Conservation (phyloP, 1,140 invertebrate species). For the Aphidius ervi region DNA sequence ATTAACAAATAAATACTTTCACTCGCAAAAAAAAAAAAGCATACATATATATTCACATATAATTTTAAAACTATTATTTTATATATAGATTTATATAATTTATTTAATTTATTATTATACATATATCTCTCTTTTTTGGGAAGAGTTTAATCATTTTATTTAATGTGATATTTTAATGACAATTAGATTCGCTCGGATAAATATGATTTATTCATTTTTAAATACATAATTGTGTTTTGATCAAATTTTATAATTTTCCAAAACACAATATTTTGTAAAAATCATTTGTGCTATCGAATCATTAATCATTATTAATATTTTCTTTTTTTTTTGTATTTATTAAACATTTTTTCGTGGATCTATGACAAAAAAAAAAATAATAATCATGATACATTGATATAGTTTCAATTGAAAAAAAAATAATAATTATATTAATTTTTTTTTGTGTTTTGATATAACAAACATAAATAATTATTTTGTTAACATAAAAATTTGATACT, state of each 20-base stretch:
- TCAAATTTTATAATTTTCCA: not conserved
- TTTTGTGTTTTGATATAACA: slow-evolving; percentile 6
- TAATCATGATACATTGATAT: slow-evolving; percentile 32
- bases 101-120: slow-evolving; percentile 11
- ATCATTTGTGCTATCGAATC: not conserved
- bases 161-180: slow-evolving; percentile 5
- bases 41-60: slow-evolving; percentile 6
- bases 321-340: slow-evolving; percentile 6
- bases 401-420: not conserved
- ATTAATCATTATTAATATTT: no score
- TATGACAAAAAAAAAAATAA: not conserved
- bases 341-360: not conserved
- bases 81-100: slow-evolving; percentile 6
- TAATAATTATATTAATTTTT: not conserved
- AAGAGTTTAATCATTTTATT: slow-evolving; percentile 8
- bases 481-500: slow-evolving; percentile 37
- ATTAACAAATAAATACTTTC: no score
- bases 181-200: not conserved
- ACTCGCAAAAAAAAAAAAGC: not conserved
- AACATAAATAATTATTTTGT: slow-evolving; percentile 40
- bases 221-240: slow-evolving; percentile 3
- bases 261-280: slow-evolving; percentile 3
- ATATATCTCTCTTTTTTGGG: slow-evolving; percentile 9
- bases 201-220: not conserved
- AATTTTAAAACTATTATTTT: no score